Base-by-base conservation (phyloP, 2,113 vertebrate species). In the Sardina pilchardus region DNA sequence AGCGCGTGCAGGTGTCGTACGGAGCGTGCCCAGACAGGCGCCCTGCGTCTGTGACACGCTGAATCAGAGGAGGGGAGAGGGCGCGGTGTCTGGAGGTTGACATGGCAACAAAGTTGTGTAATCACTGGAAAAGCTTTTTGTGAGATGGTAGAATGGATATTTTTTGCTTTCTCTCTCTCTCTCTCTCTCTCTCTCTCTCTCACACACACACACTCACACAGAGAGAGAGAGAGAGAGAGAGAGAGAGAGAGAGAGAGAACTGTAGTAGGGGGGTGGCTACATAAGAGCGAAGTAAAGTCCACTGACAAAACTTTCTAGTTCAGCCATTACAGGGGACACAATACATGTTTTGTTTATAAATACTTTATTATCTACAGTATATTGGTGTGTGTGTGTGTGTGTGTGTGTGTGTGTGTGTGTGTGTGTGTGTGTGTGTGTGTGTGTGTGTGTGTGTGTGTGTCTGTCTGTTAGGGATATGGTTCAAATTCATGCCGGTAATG, bases 21-120 rank as follows among this genome's bases (percentile, higher is more conserved):
- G 9, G 71, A 78, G 71, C 71, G 71, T 78, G 71, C 71, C 71
- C 71, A 36, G 34, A 78, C 71, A 78, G 34, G 71, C 71, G 16
- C 2, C 10, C 26, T 3, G 30, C 1, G 71, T 36, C 30, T 78
- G 71, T 78, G 71, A 78, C 71, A 14, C 30, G 14, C 8, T 30
- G 26, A 78, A 34, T 36, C 9, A 36, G 71, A 71, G 9, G n/a
- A 71, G 63, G 30, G 59, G 30, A 71, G 10, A 30, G 63, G 63
- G 63, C 9, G 63, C 63, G 63, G n/a, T 10, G 17, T 34, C 71
- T 78, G 71, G 71, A 78, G 30, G 71, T 78, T 78, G 34, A 30
- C 71, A 78, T 36, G 71, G 71, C 12, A 78, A 36, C 71, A 78
- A 5, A 36, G 71, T 36, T 71, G 26, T 34, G 26, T 34, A 34